These are phyloP conservation scores for Bombyx mori DNA, from an alignment of 1,140 invertebrate species.

Conservation along the genomic window DNA sequence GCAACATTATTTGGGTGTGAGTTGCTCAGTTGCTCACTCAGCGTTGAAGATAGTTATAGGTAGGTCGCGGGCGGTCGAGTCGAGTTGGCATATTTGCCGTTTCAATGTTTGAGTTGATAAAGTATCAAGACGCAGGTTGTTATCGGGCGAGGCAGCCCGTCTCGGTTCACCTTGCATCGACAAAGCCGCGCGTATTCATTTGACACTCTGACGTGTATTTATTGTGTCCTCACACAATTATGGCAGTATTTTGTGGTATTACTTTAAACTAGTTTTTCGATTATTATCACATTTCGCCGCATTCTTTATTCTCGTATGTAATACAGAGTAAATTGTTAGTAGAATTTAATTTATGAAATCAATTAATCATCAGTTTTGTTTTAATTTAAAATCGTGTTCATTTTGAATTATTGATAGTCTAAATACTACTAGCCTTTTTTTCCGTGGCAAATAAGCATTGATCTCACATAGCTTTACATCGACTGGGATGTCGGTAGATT, in stretches of 20 bases:
- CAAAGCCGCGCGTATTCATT: not conserved
- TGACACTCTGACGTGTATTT: conserved; percentile 13
- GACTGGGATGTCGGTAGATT: too few species aligned
- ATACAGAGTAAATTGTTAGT: too few species aligned
- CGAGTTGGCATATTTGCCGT: conserved; percentile 62
- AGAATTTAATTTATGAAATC: too few species aligned
- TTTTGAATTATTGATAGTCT: too few species aligned
- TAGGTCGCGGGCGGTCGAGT: conserved; percentile 54
- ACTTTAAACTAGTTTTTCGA: too few species aligned
- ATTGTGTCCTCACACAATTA: conserved; percentile 10
- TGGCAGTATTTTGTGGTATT: conserved; percentile 1
- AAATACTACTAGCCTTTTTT: too few species aligned
- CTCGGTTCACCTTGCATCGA: conserved; percentile 43
- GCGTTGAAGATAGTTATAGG: conserved; percentile 61
- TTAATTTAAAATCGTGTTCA: too few species aligned
- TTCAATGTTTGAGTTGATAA: conserved; percentile 42
- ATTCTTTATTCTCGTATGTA: too few species aligned
- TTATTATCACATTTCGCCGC: too few species aligned
- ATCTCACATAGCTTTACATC: too few species aligned
- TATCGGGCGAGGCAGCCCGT: conserved; percentile 45
- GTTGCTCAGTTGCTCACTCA: conserved; percentile 41
- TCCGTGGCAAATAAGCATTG: too few species aligned
- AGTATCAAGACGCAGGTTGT: conserved; percentile 37
- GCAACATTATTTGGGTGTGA: conserved; percentile 45
- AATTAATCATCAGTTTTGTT: too few species aligned